Base-by-base conservation (phyloP, 2,888 invertebrate genomes). In the Nebria brevicollis region DNA sequence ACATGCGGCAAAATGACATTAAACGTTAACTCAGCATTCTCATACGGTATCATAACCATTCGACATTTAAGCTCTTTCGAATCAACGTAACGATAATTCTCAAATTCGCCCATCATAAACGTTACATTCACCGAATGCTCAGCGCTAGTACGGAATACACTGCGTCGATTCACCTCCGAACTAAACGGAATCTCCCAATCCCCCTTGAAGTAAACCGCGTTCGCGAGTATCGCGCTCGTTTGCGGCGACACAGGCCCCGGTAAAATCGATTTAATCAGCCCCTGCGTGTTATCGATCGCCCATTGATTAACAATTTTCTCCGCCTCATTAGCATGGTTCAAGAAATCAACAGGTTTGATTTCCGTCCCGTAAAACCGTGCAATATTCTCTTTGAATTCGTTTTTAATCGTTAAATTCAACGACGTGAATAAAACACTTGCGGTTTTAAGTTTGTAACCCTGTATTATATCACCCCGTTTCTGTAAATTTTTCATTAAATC, bases 141-240 rank as follows among this genome's bases (percentile, higher is more conserved):
- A 41, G 82, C 77, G 7, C 79, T 84, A 0, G 86, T 84, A 64
- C 83, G 82, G 84, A 90, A 90, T 3, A 80, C 79, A 8, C 85
- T 87, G 2, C 82, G 75, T 15, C 84, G 83, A 77, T 90, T 90
- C 7, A 88, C 73, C 77, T 86, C 85, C 7, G 86, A 85, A 66
- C 87, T 86, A 83, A 90, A 91, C 0, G 90, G 90, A 2, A 86
- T 86, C 83, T 89, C 87, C 91, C 91, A 91, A 72, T 87, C 87
- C 0, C 88, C 90, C 75, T 86, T 86, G 83, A 91, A 90, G 84
- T 90, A 90, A 34, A 90, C 86, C 6, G 90, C 88, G 83, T 90
- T 90, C 2, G 89, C 85, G 70, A 90, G 87, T 15, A 90, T 86
- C 13, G 89, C 85, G 0, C 87, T 85, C 0, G 90, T 89, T 11